A percentile compares a stretch with the other conserved stretches of the same genome.
These are phyloP conservation scores for Antechinus flavipes DNA, from an alignment of 2,113 vertebrate genomes.

Conservation along the genomic window DNA sequence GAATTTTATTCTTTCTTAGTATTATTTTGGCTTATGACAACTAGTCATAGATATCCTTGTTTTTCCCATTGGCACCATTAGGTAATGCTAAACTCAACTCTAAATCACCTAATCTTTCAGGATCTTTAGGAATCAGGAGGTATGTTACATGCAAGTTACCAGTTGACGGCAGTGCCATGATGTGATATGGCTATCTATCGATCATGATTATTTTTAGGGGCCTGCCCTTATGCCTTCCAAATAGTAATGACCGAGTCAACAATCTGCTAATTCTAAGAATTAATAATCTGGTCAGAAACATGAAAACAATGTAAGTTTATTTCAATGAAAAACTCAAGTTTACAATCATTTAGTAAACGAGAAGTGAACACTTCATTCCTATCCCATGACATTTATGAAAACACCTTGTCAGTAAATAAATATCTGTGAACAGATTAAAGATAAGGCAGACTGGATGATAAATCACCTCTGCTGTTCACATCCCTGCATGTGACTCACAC, in stretches of 20 bases:
- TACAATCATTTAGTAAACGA: constrained; percentile 90
- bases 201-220: constrained; percentile 28
- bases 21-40: not conserved
- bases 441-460: constrained; percentile 88
- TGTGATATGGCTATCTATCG: not conserved
- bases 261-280: constrained; percentile 42
- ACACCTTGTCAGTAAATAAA: constrained; percentile 88
- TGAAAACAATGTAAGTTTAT: constrained; percentile 91
- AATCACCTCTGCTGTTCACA: constrained; percentile 83
- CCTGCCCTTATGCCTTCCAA: not conserved
- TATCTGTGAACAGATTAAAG: constrained; percentile 87
- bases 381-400: constrained; percentile 84
- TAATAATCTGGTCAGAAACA: constrained; percentile 66
- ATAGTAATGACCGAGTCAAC: not conserved
- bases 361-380: constrained; percentile 85
- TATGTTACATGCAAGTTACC: constrained; percentile 23
- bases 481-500: constrained; percentile 82
- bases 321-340: constrained; percentile 90
- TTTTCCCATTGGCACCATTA: not conserved
- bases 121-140: constrained; percentile 28
- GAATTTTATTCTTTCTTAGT: not conserved
- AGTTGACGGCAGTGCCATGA: constrained; percentile 6
- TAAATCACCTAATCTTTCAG: constrained; percentile 33
- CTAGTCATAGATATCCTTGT: not conserved
- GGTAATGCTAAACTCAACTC: not conserved